A percentile compares a stretch with the other conserved stretches of the same genome.
Conservation (phyloP, 1,140 invertebrate species). For the Orchesella cincta region DNA sequence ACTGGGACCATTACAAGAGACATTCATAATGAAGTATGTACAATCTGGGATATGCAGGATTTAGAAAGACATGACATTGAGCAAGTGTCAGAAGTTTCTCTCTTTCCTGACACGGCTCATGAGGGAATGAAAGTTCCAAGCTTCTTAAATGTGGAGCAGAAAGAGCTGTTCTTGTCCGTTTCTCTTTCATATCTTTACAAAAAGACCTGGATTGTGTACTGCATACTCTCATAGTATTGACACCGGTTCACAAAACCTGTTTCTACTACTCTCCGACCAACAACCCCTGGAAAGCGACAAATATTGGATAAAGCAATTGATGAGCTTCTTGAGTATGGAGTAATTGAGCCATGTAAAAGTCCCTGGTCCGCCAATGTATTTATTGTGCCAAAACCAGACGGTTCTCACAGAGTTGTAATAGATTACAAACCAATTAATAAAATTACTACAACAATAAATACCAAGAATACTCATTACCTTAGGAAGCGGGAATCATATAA, state of each 20-base stretch:
- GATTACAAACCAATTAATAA: background rate
- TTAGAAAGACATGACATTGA: no score
- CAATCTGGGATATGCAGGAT: no score
- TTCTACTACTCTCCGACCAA: slow-evolving; percentile 9
- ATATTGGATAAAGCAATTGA: background rate
- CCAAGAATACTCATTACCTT: background rate
- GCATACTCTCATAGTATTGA: background rate
- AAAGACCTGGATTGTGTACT: slow-evolving; percentile 20
- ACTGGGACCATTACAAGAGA: no score
- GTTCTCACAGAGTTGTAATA: background rate
- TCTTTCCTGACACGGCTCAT: background rate
- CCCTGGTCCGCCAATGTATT: background rate
- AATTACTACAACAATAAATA: background rate
- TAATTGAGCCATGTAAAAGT: background rate
- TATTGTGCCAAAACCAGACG: background rate
- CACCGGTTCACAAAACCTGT: slow-evolving; percentile 13
- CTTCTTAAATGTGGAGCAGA: background rate
- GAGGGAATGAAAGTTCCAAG: background rate
- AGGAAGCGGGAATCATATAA: background rate
- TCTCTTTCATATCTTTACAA: slow-evolving; percentile 5
- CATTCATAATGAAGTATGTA: no score
- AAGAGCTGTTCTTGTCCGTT: background rate
- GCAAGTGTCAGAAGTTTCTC: background rate
- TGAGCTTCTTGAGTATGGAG: background rate
- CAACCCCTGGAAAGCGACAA: slow-evolving; percentile 34